Percentiles rank a stretch among this genome's conserved stretches.
phyloP scores from a whole-genome alignment of 2,797 vertebrate genomes.

The Eptatretus atami region DNA sequence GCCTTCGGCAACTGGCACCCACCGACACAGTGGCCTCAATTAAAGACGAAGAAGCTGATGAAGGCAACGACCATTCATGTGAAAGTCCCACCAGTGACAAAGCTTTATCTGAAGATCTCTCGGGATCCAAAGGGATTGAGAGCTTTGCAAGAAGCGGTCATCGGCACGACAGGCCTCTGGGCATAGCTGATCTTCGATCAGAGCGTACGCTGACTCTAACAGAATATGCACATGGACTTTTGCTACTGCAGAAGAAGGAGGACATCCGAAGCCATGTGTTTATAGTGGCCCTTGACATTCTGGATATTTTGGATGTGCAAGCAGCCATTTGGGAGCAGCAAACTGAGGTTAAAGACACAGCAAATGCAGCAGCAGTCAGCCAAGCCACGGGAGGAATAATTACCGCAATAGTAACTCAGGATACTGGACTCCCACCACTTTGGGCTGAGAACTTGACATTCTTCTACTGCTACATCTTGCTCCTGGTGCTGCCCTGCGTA shows the following conservation, averaged over 20 bases:
- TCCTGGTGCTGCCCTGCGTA: conserved; percentile 4
- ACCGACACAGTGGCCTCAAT: background rate
- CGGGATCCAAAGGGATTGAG: background rate
- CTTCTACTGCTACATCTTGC: conserved; percentile 6
- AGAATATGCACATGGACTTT: background rate
- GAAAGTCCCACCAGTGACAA: background rate
- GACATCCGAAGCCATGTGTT: conserved; percentile 1
- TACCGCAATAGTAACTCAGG: background rate
- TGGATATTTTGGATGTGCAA: background rate
- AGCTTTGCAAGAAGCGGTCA: background rate
- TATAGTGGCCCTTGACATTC: background rate
- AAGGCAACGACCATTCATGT: background rate
- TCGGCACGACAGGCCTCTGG: background rate
- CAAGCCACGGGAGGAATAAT: background rate
- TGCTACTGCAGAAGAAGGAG: background rate
- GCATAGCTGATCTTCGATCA: background rate
- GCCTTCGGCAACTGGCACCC: background rate
- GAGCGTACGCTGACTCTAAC: background rate
- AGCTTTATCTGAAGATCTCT: background rate
- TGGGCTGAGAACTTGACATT: conserved; percentile 3
- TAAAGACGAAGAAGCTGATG: background rate
- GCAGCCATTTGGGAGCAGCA: background rate
- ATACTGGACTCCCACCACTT: background rate
- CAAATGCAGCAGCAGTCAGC: background rate
- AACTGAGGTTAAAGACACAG: background rate